Percentiles rank a stretch among this genome's conserved stretches.
Evolutionary conservation across 2,113 vertebrate species (phyloP).

Genomic region (Abramis brama): DNA sequence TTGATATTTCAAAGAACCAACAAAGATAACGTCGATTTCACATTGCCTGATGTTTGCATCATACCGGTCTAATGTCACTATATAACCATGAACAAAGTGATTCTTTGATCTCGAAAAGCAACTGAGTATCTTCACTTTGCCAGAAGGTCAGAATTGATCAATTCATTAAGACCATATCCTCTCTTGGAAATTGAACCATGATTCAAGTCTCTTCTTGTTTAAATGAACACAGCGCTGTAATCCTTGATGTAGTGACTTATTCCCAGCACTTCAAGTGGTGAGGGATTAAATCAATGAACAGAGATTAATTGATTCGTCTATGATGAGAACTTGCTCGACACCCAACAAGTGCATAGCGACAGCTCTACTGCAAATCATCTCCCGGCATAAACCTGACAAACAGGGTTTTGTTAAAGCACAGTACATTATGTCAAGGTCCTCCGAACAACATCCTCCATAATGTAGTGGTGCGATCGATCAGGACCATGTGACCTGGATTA

Average conservation of each 20-base stretch:
- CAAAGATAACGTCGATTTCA: not conserved
- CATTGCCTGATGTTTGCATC: conserved; percentile 34
- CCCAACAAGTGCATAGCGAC: not conserved
- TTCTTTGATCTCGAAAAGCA: conserved; percentile 25
- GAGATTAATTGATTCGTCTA: not conserved
- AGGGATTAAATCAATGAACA: conserved; percentile 32
- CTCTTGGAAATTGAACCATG: not conserved
- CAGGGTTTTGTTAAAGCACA: conserved; percentile 21
- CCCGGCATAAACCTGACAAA: conserved; percentile 2
- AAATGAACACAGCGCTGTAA: conserved; percentile 1
- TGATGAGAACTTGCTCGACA: conserved; percentile 6
- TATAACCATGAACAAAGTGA: conserved; percentile 18
- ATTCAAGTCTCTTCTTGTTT: conserved; percentile 20
- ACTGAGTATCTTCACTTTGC: not conserved
- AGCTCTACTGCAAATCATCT: conserved; percentile 17
- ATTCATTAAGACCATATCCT: conserved; percentile 5
- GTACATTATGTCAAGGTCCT: conserved; percentile 32
- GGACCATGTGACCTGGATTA: conserved; percentile 24
- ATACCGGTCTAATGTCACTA: not conserved
- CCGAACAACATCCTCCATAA: conserved; percentile 33
- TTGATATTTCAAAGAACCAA: not conserved
- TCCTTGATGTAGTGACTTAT: conserved; percentile 6
- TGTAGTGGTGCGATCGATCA: conserved; percentile 26
- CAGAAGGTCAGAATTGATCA: not conserved
- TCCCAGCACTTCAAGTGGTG: not conserved